Evolutionary conservation across 2,888 invertebrate species (phyloP), one percentile per base, ranked within the genome.

Genomic region (Branchipolynoe longqiensis): DNA sequence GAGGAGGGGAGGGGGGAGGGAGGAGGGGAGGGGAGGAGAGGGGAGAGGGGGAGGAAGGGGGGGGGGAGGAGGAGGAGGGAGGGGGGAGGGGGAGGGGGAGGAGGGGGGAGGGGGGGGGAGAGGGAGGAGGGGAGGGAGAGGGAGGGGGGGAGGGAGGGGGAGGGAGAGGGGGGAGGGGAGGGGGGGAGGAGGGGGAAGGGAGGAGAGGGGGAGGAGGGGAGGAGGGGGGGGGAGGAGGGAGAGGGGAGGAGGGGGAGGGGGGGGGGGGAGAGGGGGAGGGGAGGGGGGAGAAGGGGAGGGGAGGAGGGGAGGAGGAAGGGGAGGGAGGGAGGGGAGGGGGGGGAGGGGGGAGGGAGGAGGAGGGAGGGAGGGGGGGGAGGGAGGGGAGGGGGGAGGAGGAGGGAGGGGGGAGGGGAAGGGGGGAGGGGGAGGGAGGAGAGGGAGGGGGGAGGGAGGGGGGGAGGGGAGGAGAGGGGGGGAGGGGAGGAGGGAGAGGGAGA

Each of bases 131-230:
- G n/a, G n/a, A n/a, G n/a, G n/a, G n/a, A n/a, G n/a, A n/a, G n/a
- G n/a, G n/a, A n/a, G n/a, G n/a, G n/a, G n/a, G n/a, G 54, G 48
- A 48, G 48, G 78, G 48, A 31, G n/a, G 41, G 38, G 38, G 1
- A 3, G 73, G 38, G 33, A 78, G 33, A 78, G 78, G 28, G 41
- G n/a, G n/a, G n/a, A n/a, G n/a, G n/a, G n/a, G n/a, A n/a, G n/a
- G n/a, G n/a, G n/a, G n/a, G n/a, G n/a, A n/a, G n/a, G n/a, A n/a
- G n/a, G n/a, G n/a, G n/a, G n/a, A n/a, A n/a, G n/a, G 54, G 48
- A 48, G 48, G 78, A 28, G 48, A 25, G 41, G 38, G 38, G 1
- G 36, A 40, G 38, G 33, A 78, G 48, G 41, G 41, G 28, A 41
- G 41, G 48, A 28, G n/a, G n/a, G n/a, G n/a, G n/a, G n/a, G n/a